Conservation (phyloP, 1,140 invertebrate genomes). For the Macrobrachium rosenbergii region DNA sequence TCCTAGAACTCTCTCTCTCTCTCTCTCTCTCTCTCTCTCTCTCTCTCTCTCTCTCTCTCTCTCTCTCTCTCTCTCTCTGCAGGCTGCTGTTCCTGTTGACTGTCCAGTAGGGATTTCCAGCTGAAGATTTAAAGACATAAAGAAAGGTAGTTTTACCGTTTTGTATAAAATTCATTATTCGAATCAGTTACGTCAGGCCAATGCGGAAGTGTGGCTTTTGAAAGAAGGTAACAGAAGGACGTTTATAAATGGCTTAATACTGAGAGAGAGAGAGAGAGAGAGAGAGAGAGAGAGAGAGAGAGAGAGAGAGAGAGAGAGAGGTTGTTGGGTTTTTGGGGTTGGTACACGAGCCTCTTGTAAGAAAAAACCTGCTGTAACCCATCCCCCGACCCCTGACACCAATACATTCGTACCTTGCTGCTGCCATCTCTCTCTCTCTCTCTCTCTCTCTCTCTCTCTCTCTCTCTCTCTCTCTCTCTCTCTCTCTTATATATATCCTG, state of each 20-base stretch:
- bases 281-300: not conserved
- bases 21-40: too few relatives aligned
- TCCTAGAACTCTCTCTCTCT: too few relatives aligned
- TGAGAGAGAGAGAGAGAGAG: not conserved
- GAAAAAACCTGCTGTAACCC: not conserved
- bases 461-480: slow-evolving; percentile 5
- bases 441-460: not conserved
- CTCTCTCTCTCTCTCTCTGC: too few relatives aligned
- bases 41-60: too few relatives aligned
- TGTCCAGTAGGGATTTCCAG: too few relatives aligned
- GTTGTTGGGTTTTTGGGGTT: not conserved
- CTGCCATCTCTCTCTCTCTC: not conserved
- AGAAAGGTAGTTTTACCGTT: too few relatives aligned
- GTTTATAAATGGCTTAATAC: not conserved
- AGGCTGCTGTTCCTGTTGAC: too few relatives aligned
- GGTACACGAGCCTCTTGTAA: not conserved
- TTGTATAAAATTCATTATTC: too few relatives aligned
- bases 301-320: not conserved
- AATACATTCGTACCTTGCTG: not conserved
- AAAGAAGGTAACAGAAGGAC: not conserved
- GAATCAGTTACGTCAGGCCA: too few relatives aligned
- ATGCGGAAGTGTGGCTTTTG: too few relatives aligned
- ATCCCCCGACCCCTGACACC: not conserved
- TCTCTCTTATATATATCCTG: not conserved
- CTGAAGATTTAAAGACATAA: too few relatives aligned